Conservation (phyloP, 2,797 vertebrate genomes). For the Arremon brunneinucha region DNA sequence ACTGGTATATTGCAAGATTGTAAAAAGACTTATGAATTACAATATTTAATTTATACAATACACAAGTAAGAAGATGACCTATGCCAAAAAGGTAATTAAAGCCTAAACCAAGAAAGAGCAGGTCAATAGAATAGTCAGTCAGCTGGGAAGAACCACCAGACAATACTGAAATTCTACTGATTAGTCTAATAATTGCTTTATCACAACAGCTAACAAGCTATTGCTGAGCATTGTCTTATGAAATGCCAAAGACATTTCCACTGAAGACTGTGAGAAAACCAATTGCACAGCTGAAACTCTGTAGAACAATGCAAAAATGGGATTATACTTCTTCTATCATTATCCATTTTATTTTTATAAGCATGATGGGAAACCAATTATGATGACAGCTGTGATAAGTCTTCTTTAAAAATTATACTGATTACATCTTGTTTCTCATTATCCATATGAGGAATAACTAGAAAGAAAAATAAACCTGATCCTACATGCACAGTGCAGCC, state of each 20-base stretch:
- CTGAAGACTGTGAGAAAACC: neutral
- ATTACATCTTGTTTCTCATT: slow-evolving; percentile 49
- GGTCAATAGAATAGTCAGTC: neutral
- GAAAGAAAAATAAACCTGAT: slow-evolving; percentile 36
- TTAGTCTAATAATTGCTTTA: slow-evolving; percentile 22
- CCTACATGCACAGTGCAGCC: neutral
- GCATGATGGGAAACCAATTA: slow-evolving; percentile 56
- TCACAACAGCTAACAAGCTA: neutral
- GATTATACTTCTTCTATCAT: slow-evolving; percentile 3
- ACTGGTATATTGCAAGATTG: neutral
- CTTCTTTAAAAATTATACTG: slow-evolving; percentile 26
- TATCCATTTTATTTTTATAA: slow-evolving; percentile 46
- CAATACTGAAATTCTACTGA: neutral
- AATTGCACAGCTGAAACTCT: slow-evolving; percentile 22
- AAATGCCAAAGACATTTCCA: neutral
- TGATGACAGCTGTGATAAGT: slow-evolving; percentile 46
- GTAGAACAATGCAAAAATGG: slow-evolving; percentile 6
- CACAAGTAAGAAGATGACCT: neutral
- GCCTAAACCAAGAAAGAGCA: neutral
- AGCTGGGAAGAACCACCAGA: neutral
- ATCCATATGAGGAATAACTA: neutral
- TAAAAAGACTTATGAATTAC: neutral
- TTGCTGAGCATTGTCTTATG: neutral
- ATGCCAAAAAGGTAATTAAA: neutral
- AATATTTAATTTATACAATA: neutral